Percentiles rank a stretch among this genome's conserved stretches.
Evolutionary conservation across 1,140 invertebrate genomes (phyloP).

Genomic region (Conus betulinus): DNA sequence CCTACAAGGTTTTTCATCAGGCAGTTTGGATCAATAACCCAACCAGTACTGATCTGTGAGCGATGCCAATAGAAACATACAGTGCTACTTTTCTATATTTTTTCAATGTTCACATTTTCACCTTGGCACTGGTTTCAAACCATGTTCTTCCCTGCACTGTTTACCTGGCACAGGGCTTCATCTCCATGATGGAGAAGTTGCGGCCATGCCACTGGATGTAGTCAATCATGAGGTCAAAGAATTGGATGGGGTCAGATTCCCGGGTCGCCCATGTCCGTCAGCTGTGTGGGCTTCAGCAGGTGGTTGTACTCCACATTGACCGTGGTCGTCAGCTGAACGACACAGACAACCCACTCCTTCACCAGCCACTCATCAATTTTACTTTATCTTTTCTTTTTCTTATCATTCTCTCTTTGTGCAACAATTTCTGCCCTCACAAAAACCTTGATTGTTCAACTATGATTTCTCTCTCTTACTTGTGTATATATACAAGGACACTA

Average conservation of each 20-base stretch:
- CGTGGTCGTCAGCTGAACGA: slow-evolving; percentile 88
- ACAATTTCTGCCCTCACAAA: background rate
- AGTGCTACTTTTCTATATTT: no score
- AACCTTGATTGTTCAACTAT: no score
- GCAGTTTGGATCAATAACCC: no score
- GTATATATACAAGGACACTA: no score
- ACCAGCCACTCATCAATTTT: background rate
- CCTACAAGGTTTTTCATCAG: no score
- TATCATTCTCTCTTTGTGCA: background rate
- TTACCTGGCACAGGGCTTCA: slow-evolving; percentile 70
- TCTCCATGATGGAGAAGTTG: slow-evolving; percentile 92
- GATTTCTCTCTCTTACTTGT: no score
- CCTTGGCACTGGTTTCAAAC: no score
- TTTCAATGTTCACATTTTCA: no score
- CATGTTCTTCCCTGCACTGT: no score
- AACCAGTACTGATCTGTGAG: no score
- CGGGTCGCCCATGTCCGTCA: slow-evolving; percentile 66
- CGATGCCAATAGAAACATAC: no score
- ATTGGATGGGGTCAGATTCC: slow-evolving; percentile 46
- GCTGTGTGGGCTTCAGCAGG: slow-evolving; percentile 87
- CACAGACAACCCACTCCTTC: background rate
- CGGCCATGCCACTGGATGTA: slow-evolving; percentile 88
- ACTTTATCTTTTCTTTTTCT: background rate
- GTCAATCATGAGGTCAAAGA: slow-evolving; percentile 84
- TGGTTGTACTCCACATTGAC: slow-evolving; percentile 93